Evolutionary conservation across 2,113 vertebrate genomes (phyloP).

Genomic region (Ictalurus furcatus): DNA sequence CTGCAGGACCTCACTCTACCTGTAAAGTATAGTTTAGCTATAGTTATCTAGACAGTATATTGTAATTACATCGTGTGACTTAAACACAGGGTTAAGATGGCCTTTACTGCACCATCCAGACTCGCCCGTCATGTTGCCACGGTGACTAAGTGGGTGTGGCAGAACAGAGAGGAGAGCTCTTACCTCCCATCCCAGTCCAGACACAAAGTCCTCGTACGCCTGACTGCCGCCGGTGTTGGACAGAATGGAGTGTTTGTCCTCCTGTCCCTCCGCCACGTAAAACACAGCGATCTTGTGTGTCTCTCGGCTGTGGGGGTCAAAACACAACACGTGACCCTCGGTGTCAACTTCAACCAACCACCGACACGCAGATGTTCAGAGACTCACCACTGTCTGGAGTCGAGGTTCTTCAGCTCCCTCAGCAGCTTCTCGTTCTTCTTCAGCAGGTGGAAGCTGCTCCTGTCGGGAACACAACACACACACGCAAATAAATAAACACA

Average conservation of each 20-base stretch:
- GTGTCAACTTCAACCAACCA: neutral
- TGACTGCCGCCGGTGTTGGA: slow-evolving; percentile 95
- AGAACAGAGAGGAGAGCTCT: neutral
- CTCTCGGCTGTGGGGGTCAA: slow-evolving; percentile 81
- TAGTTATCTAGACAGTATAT: neutral
- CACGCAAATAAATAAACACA: neutral
- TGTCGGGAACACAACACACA: slow-evolving; percentile 57
- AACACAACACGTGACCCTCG: neutral
- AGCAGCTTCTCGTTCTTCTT: slow-evolving; percentile 98
- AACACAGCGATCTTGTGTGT: slow-evolving; percentile 99
- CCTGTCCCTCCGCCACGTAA: slow-evolving; percentile 97
- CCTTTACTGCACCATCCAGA: neutral
- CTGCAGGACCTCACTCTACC: neutral
- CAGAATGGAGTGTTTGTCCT: slow-evolving; percentile 98
- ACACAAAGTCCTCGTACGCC: slow-evolving; percentile 97
- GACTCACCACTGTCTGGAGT: slow-evolving; percentile 94
- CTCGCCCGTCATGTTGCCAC: neutral
- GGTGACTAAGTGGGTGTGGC: neutral
- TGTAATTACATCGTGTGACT: neutral
- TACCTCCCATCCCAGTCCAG: slow-evolving; percentile 99
- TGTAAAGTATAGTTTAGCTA: neutral
- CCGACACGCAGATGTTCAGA: neutral
- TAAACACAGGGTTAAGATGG: neutral
- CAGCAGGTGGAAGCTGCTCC: slow-evolving; percentile 95
- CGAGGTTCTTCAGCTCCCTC: slow-evolving; percentile 95